A percentile compares a stretch with the other conserved stretches of the same genome.
phyloP scores from a whole-genome alignment of 2,797 vertebrate species.

The Dryobates pubescens region DNA sequence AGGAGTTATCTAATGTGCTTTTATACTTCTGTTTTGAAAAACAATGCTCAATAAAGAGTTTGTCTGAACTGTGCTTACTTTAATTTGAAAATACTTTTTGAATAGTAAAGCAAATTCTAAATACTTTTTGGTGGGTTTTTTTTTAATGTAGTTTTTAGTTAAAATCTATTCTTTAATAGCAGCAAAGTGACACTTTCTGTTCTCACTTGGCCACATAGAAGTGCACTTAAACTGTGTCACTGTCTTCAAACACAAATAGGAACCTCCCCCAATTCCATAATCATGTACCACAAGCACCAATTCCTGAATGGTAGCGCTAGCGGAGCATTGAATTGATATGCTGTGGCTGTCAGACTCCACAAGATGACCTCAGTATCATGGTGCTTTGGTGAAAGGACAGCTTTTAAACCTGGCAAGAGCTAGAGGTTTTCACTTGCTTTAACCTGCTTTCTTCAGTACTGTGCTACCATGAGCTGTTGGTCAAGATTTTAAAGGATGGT shows the following conservation, averaged over 20 bases:
- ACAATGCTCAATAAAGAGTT: constrained; percentile 80
- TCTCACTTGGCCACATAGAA: background rate
- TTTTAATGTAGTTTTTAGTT: background rate
- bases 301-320: background rate
- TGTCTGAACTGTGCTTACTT: constrained; percentile 62
- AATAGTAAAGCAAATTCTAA: background rate
- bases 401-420: background rate
- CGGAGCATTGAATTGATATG: background rate
- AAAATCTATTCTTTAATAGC: background rate
- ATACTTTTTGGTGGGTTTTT: background rate
- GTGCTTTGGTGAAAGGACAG: background rate
- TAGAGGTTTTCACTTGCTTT: background rate
- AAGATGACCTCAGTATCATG: too few species aligned
- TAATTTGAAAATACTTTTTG: background rate
- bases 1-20: constrained; percentile 54
- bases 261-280: background rate
- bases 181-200: background rate
- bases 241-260: background rate
- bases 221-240: background rate
- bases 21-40: constrained; percentile 78
- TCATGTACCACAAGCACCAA: accelerated
- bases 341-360: background rate
- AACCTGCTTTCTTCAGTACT: background rate
- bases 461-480: background rate
- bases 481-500: background rate